Conservation (phyloP, 2,113 vertebrate species). For the Capreolus pygargus region DNA sequence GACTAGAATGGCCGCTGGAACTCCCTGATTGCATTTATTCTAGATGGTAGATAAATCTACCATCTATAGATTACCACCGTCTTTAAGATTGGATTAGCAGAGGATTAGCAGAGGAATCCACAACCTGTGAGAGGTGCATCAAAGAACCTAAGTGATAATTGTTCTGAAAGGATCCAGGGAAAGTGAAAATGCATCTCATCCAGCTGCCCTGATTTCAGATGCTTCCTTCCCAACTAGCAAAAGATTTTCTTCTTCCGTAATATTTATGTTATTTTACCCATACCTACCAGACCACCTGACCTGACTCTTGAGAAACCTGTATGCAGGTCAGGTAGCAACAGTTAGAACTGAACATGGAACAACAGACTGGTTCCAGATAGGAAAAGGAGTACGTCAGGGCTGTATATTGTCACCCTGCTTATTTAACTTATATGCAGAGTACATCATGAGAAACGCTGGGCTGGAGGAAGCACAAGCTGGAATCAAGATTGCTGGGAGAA, state of each 20-base stretch:
- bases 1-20: background rate
- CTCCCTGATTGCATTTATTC: background rate
- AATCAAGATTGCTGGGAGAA: accelerated
- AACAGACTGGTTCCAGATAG: background rate
- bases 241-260: background rate
- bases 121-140: background rate
- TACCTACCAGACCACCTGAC: background rate
- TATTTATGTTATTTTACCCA: background rate
- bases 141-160: background rate
- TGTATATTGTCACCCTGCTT: too few relatives aligned
- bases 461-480: background rate
- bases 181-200: background rate
- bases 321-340: background rate
- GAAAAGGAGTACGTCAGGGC: background rate
- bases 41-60: background rate
- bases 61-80: too few relatives aligned
- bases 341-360: background rate
- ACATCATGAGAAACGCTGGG: background rate
- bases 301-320: background rate
- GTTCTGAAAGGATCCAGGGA: background rate
- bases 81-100: too few relatives aligned
- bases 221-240: background rate
- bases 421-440: background rate
- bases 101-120: background rate
- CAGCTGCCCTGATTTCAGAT: background rate